Base-by-base conservation (phyloP, 2,113 vertebrate species). In the Haemorhous mexicanus region DNA sequence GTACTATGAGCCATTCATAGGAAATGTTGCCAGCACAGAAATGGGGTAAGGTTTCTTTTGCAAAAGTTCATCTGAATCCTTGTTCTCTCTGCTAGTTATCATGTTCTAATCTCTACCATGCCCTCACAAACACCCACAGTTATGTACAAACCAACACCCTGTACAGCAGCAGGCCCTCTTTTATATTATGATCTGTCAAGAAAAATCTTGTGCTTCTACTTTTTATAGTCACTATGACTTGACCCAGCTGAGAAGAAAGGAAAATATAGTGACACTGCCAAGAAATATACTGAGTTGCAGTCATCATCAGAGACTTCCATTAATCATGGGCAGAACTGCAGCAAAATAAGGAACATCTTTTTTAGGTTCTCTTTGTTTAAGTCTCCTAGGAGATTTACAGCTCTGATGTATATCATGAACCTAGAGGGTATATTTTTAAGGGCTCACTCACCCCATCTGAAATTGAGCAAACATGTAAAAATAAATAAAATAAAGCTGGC, bases 221-320 rank as follows among this genome's bases (percentile, higher is more conserved):
- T 95, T 96, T 94, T 91, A 93, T 94, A 94, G 93, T 87, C 87
- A 83, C 87, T 82, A 17, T 87, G 95, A 92, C 92, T 96, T 96
- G 95, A 96, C 93, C 95, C 95, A 97, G 87, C 70, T 92, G 95
- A 97, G 94, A 96, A 96, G 92, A 96, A 96, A 97, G 89, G 85
- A 90, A 95, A 96, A 97, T 84, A 96, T 27, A 75, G 55, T 89
- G 82, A 87, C 74, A 78, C 56, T 95, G 97, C 95, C 97, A 97
- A 96, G 96, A 96, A 95, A 96, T 96, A 95, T 95, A 93, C 89
- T 81, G 94, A 93, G 74, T 74, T 94, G 90, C 72, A 95, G 85
- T 87, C 95, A 96, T 94, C 93, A 92, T 95, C 91, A 96, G 91
- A 97, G 69, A 35, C 72, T 94, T 95, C 89, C 94, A 97, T 97